Conservation (phyloP, 2,113 vertebrate species). For the Casuarius casuarius region DNA sequence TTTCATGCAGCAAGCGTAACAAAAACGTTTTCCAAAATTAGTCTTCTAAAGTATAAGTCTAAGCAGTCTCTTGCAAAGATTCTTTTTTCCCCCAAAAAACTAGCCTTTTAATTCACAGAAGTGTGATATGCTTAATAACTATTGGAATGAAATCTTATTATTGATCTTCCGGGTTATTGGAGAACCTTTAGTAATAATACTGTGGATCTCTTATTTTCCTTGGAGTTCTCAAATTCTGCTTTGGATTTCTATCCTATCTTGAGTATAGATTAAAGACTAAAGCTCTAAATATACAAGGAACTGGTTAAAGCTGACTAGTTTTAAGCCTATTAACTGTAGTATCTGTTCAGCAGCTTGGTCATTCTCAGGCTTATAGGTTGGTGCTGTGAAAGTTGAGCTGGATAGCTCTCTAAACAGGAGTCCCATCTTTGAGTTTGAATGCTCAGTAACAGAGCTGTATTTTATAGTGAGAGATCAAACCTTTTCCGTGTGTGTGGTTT, state of each 20-base stretch:
- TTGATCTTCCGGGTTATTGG: not conserved
- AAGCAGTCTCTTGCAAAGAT: not conserved
- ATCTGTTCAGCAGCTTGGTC: not conserved
- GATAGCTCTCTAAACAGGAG: not conserved
- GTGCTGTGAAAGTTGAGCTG: not conserved
- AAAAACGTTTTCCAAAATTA: slow-evolving; percentile 10
- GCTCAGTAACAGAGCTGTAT: not conserved
- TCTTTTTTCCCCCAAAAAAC: not conserved
- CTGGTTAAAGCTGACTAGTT: not conserved
- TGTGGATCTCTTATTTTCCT: not conserved
- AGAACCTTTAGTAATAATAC: not conserved
- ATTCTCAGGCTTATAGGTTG: not conserved
- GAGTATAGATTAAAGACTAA: not conserved
- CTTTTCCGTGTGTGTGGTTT: not conserved
- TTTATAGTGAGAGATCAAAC: not conserved
- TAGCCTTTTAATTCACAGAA: slow-evolving; percentile 16
- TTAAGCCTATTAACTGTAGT: not conserved
- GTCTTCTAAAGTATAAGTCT: not conserved
- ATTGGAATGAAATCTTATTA: not conserved
- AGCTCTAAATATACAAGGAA: not conserved
- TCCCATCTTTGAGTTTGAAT: not conserved
- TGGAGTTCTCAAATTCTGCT: not conserved
- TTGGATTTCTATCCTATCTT: not conserved
- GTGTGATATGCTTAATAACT: not conserved
- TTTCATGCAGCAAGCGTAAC: not conserved